Evolutionary conservation across 1,140 invertebrate species (phyloP).

Genomic region (Drosophila nasuta): DNA sequence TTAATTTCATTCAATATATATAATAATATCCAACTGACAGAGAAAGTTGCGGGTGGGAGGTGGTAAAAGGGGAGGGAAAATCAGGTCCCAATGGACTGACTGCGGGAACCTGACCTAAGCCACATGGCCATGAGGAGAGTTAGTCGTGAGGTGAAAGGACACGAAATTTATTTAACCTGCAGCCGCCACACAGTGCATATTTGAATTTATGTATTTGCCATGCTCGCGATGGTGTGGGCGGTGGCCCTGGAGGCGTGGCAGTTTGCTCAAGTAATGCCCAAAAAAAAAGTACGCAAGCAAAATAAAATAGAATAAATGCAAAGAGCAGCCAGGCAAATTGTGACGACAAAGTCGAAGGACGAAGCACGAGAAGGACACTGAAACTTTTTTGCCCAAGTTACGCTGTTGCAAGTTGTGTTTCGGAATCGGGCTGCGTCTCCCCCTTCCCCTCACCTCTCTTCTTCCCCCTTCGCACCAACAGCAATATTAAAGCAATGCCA

Average conservation of each 20-base stretch:
- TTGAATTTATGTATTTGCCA: slow-evolving; percentile 72
- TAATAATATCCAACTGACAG: slow-evolving; percentile 45
- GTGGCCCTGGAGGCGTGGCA: slow-evolving; percentile 25
- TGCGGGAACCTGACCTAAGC: slow-evolving; percentile 35
- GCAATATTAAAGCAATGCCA: slow-evolving; percentile 2
- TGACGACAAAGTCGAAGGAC: slow-evolving; percentile 46
- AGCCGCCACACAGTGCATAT: slow-evolving; percentile 72
- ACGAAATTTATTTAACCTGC: slow-evolving; percentile 79
- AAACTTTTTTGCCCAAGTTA: slow-evolving; percentile 72
- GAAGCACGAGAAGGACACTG: slow-evolving; percentile 27
- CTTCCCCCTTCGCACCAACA: background rate
- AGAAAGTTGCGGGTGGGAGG: background rate
- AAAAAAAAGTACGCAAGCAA: slow-evolving; percentile 67
- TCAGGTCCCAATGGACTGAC: slow-evolving; percentile 6
- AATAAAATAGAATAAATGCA: slow-evolving; percentile 24
- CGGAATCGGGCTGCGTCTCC: slow-evolving; percentile 27
- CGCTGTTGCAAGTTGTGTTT: slow-evolving; percentile 69
- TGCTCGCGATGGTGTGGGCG: slow-evolving; percentile 21
- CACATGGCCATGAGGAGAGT: slow-evolving; percentile 26
- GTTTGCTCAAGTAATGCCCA: slow-evolving; percentile 68
- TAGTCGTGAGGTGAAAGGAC: slow-evolving; percentile 11
- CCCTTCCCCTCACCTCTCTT: too few relatives aligned
- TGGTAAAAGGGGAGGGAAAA: background rate
- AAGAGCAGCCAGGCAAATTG: slow-evolving; percentile 54
- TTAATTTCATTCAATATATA: slow-evolving; percentile 72